phyloP scores from a whole-genome alignment of 2,888 invertebrate genomes.

The Athripsodes cinereus region DNA sequence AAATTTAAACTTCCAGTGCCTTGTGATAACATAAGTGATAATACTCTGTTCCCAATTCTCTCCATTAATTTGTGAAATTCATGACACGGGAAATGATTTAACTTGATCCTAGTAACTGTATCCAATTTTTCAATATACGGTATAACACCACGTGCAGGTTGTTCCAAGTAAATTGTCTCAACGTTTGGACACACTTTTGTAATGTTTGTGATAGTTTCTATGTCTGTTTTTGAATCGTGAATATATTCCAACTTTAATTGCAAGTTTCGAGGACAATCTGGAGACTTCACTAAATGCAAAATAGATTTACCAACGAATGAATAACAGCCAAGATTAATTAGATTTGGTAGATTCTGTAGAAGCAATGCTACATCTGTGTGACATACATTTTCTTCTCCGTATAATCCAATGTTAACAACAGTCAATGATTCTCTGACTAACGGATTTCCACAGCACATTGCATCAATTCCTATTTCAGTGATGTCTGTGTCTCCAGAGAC shows the following conservation, averaged over 20 bases:
- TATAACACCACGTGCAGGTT: conserved; percentile 52
- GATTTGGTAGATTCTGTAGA: conserved; percentile 56
- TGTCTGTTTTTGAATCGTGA: conserved; percentile 59
- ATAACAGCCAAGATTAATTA: conserved; percentile 59
- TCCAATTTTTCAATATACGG: conserved; percentile 45
- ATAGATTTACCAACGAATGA: conserved; percentile 62
- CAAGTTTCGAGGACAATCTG: conserved; percentile 48
- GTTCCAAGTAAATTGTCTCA: conserved; percentile 60
- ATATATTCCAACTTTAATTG: conserved; percentile 61
- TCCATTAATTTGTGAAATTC: conserved; percentile 55
- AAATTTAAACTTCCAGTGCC: conserved; percentile 54
- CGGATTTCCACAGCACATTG: conserved; percentile 49
- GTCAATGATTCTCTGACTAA: conserved; percentile 50
- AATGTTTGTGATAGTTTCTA: conserved; percentile 54
- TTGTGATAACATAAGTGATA: conserved; percentile 53
- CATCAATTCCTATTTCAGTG: conserved; percentile 57
- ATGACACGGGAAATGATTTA: conserved; percentile 55
- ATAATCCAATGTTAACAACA: conserved; percentile 62
- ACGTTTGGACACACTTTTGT: conserved; percentile 54
- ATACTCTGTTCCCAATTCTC: conserved; percentile 48
- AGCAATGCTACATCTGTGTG: conserved; percentile 59
- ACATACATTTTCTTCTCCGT: conserved; percentile 63
- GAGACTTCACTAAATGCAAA: conserved; percentile 48
- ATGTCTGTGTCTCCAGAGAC: conserved; percentile 67
- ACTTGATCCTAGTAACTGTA: conserved; percentile 51